A percentile compares a stretch with the other conserved stretches of the same genome.
Evolutionary conservation across 2,888 invertebrate genomes (phyloP).

Genomic region (Blastobasis adustella): DNA sequence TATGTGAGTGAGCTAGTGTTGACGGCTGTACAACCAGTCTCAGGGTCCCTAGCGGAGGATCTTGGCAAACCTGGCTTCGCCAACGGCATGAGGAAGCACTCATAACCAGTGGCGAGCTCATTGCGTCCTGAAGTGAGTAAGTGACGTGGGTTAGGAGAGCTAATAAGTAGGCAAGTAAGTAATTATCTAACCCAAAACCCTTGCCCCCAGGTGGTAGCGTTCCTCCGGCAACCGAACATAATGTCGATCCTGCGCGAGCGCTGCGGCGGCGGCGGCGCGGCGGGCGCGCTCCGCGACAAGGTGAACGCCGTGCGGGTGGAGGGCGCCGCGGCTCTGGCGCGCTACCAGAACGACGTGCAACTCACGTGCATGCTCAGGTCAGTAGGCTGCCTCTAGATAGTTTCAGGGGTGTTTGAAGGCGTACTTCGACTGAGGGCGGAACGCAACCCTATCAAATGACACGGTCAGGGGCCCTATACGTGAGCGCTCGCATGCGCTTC

Average conservation of each 20-base stretch:
- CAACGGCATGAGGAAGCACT: no score
- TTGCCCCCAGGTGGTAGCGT: conserved; percentile 86
- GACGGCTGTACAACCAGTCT: no score
- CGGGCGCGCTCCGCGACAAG: conserved; percentile 83
- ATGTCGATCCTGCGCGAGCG: conserved; percentile 92
- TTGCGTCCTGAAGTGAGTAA: no score
- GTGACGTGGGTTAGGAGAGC: no score
- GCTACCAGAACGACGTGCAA: conserved; percentile 94
- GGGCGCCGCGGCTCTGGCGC: conserved; percentile 87
- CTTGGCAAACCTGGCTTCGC: no score
- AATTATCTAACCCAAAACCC: not conserved
- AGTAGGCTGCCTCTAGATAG: conserved; percentile 21
- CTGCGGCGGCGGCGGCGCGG: conserved; percentile 79
- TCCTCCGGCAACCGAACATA: conserved; percentile 94
- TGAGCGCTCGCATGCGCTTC: no score
- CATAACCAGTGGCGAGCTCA: no score
- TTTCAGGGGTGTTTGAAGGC: no score
- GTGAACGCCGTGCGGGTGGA: conserved; percentile 92
- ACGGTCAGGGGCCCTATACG: conserved; percentile 54
- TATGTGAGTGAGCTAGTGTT: no score
- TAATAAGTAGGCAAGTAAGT: no score
- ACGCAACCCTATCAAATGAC: conserved; percentile 87
- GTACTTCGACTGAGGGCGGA: conserved; percentile 79
- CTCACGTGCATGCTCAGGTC: conserved; percentile 94
- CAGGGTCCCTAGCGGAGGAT: no score